Evolutionary conservation across 2,888 invertebrate genomes (phyloP).

Genomic region (Microctonus brassicae): DNA sequence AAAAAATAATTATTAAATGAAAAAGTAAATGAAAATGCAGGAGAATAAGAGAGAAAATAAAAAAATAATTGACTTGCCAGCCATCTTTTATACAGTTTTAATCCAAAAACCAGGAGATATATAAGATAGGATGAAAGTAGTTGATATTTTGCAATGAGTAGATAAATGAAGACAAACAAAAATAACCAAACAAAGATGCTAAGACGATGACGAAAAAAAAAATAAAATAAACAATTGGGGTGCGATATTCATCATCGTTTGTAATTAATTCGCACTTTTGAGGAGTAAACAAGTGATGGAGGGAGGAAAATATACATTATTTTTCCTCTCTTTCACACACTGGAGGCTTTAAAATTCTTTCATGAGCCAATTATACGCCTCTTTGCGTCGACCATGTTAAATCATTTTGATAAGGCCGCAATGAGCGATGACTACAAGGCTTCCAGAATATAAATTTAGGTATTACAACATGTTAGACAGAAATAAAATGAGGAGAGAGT

Average conservation of each 20-base stretch:
- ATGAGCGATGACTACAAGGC: constrained; percentile 57
- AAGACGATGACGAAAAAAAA: constrained; percentile 16
- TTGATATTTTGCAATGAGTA: constrained; percentile 69
- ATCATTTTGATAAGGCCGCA: not conserved
- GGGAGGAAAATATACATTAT: not conserved
- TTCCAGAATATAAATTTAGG: constrained; percentile 68
- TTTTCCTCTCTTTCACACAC: not conserved
- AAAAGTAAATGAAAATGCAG: constrained; percentile 8
- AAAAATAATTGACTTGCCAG: constrained; percentile 66
- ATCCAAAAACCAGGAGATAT: constrained; percentile 54
- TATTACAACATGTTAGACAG: constrained; percentile 55
- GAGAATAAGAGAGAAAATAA: constrained; percentile 14
- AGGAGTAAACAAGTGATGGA: not conserved
- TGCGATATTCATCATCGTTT: constrained; percentile 4
- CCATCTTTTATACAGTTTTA: constrained; percentile 69
- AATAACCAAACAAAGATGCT: constrained; percentile 12
- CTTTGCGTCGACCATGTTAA: not conserved
- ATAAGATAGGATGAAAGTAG: constrained; percentile 65
- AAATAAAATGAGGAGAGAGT: constrained; percentile 53
- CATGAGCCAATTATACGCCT: constrained; percentile 4
- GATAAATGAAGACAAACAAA: constrained; percentile 47
- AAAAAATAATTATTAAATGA: constrained; percentile 11
- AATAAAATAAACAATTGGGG: not conserved
- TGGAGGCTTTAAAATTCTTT: not conserved
- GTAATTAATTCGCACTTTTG: constrained; percentile 2